Conservation (phyloP, 2,113 vertebrate species). For the Desmodus rotundus region DNA sequence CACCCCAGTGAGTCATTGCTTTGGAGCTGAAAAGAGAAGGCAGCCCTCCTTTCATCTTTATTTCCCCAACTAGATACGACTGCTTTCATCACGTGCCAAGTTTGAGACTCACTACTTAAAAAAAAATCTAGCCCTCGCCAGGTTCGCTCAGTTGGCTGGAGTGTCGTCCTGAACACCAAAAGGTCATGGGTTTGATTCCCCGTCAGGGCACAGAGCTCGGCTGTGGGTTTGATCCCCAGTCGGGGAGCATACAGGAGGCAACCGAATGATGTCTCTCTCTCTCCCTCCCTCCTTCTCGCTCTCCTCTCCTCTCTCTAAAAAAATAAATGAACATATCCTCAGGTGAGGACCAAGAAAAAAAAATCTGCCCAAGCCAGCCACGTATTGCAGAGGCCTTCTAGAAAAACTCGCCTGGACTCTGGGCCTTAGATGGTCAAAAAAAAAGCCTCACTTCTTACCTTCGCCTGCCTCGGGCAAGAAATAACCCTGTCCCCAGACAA, state of each 20-base stretch:
- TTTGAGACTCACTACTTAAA: not conserved
- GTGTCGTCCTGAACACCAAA: too few species aligned
- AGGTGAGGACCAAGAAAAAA: not conserved
- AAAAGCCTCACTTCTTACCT: not conserved
- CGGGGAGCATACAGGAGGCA: too few species aligned
- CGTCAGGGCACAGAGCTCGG: too few species aligned
- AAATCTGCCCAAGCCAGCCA: not conserved
- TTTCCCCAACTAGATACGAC: not conserved
- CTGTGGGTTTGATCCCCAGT: too few species aligned
- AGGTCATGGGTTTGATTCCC: too few species aligned
- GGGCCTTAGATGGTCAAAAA: not conserved
- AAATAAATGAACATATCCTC: too few species aligned
- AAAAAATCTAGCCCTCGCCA: not conserved
- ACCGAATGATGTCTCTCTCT: too few species aligned
- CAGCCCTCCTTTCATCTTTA: not conserved
- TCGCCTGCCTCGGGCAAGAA: not conserved
- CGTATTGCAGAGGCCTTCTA: not conserved
- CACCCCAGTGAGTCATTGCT: conserved; percentile 18
- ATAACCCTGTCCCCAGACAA: not conserved
- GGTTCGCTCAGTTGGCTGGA: too few species aligned
- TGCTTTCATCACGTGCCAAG: not conserved
- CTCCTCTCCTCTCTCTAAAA: not conserved
- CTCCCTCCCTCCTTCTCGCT: not conserved
- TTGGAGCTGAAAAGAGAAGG: conserved; percentile 10
- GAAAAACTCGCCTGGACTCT: not conserved